A percentile compares a stretch with the other conserved stretches of the same genome.
Evolutionary conservation across 2,113 vertebrate genomes (phyloP).

Genomic region (Heterotilapia buettikoferi): DNA sequence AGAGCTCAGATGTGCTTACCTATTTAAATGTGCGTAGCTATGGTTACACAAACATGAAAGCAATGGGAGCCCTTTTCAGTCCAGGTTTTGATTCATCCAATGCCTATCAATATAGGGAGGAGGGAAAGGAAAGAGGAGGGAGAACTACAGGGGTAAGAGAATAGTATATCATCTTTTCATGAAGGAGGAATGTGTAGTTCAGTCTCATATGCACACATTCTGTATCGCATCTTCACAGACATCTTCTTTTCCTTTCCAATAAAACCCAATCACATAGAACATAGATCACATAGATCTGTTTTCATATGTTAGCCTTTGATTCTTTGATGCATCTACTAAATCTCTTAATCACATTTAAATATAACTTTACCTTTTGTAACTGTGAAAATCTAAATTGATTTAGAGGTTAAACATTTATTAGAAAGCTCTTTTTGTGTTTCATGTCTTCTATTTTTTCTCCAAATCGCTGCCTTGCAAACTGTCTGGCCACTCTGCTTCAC

Average conservation of each 20-base stretch:
- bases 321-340: not conserved
- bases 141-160: not conserved
- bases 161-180: not conserved
- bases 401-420: not conserved
- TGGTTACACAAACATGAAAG: conserved; percentile 77
- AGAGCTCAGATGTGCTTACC: conserved; percentile 66
- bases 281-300: not conserved
- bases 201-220: not conserved
- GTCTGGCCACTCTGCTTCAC: not conserved
- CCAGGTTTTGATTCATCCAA: conserved; percentile 55
- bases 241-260: not conserved
- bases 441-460: too few species aligned
- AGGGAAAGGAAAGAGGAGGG: conserved; percentile 1
- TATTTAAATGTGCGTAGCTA: conserved; percentile 71
- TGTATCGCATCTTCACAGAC: not conserved
- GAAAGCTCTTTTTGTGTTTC: not conserved
- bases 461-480: not conserved
- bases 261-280: not conserved
- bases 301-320: not conserved
- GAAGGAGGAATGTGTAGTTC: not conserved
- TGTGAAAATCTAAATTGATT: not conserved
- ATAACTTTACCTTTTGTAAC: not conserved
- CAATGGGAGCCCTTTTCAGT: conserved; percentile 53
- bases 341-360: not conserved
- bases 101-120: conserved; percentile 49